These are phyloP conservation scores for Cherax quadricarinatus DNA, from an alignment of 1,140 invertebrate species.

Conservation along the genomic window DNA sequence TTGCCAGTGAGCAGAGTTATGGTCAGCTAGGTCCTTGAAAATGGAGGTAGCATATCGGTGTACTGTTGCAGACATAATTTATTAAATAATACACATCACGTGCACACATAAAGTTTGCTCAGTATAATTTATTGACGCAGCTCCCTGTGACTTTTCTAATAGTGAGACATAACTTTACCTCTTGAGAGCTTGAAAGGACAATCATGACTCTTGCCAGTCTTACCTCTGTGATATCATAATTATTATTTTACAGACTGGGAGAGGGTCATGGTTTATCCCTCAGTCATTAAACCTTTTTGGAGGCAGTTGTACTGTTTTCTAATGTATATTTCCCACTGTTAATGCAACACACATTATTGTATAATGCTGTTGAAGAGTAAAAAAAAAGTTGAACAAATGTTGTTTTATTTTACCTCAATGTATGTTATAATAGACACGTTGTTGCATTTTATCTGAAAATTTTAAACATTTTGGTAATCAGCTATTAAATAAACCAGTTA, in stretches of 20 bases:
- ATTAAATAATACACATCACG: background rate
- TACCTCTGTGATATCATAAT: conserved; percentile 63
- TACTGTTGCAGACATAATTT: background rate
- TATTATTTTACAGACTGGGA: conserved; percentile 61
- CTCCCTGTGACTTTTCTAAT: conserved; percentile 15
- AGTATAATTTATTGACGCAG: conserved; percentile 5
- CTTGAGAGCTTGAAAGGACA: conserved; percentile 9
- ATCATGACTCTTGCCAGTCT: conserved; percentile 47
- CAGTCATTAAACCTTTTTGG: conserved; percentile 2
- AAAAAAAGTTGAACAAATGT: conserved; percentile 2
- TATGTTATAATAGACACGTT: no score
- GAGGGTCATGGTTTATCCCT: conserved; percentile 30
- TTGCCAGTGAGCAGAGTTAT: background rate
- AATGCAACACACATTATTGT: conserved; percentile 34
- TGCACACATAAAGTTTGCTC: background rate
- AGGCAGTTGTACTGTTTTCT: conserved; percentile 40
- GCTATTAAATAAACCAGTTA: no score
- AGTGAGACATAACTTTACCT: background rate
- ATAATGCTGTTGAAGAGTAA: conserved; percentile 49
- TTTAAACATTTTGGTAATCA: no score
- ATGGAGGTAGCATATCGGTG: background rate
- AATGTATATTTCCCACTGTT: conserved; percentile 35
- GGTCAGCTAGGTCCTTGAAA: background rate
- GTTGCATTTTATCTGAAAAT: no score
- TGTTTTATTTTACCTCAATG: background rate